Percentiles rank a stretch among this genome's conserved stretches.
Conservation (phyloP, 2,113 vertebrate species). For the Crotalus tigris region DNA sequence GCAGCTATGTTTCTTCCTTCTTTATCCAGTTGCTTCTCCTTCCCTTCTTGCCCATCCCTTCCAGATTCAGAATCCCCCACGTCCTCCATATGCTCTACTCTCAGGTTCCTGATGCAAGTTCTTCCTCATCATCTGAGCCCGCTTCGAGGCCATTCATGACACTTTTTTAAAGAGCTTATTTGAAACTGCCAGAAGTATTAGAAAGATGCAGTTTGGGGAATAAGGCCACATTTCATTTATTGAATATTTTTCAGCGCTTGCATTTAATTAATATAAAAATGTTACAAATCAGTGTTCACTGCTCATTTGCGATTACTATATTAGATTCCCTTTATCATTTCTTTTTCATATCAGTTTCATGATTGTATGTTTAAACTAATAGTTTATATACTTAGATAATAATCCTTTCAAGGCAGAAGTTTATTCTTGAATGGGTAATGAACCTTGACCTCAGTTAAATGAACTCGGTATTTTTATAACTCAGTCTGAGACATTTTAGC, state of each 20-base stretch:
- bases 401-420: not conserved
- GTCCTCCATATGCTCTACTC: not conserved
- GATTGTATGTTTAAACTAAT: not conserved
- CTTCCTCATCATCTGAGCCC: too few species aligned
- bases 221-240: not conserved
- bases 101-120: too few species aligned
- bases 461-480: not conserved
- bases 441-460: not conserved
- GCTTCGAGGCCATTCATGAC: too few species aligned
- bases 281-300: not conserved
- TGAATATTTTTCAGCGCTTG: not conserved
- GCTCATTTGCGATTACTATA: not conserved
- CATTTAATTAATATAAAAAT: not conserved
- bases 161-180: not conserved
- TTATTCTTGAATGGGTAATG: not conserved
- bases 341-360: not conserved
- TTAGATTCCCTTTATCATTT: not conserved
- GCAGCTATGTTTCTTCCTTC: not conserved
- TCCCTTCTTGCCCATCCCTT: not conserved
- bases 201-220: not conserved
- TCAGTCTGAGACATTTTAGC: not conserved
- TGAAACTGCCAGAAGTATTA: not conserved
- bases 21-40: not conserved
- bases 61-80: not conserved
- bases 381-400: not conserved